These are phyloP conservation scores for Gulo gulo DNA, from an alignment of 2,113 vertebrate species.

Conservation along the genomic window DNA sequence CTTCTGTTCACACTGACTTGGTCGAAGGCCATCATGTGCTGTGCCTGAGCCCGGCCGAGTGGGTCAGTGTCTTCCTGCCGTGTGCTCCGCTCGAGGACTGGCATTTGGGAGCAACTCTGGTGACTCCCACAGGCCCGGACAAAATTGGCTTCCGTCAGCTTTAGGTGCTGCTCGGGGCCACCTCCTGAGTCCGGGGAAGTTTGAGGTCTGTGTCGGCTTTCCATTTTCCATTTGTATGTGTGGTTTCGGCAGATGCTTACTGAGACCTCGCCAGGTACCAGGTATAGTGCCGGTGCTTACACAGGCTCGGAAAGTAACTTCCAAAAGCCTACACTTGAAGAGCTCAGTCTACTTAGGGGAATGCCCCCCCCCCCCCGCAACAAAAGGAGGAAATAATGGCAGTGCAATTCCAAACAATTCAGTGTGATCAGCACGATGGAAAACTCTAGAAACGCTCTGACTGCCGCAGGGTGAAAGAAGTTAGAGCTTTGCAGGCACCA, in stretches of 20 bases:
- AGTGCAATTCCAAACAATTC: not conserved
- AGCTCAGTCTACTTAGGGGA: not conserved
- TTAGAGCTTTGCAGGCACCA: not conserved
- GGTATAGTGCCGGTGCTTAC: not conserved
- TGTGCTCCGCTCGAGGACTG: not conserved
- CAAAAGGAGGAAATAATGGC: not conserved
- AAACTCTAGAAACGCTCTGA: not conserved
- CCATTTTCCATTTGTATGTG: not conserved
- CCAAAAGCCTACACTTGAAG: not conserved
- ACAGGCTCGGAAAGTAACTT: not conserved
- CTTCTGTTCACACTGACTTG: not conserved
- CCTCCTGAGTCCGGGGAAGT: not conserved
- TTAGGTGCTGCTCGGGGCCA: not conserved
- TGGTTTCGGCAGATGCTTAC: not conserved
- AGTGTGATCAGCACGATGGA: not conserved
- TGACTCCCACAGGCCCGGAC: not conserved
- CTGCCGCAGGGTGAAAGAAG: not conserved
- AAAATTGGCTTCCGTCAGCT: not conserved
- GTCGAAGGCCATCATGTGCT: not conserved
- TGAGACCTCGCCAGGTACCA: not conserved
- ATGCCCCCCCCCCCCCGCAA: not conserved
- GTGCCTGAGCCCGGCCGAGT: not conserved
- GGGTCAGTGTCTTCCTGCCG: not conserved
- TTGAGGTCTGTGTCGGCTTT: not conserved
- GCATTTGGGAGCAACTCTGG: not conserved